These are phyloP conservation scores for Bembecia ichneumoniformis DNA, from an alignment of 2,888 invertebrate genomes.

Conservation along the genomic window DNA sequence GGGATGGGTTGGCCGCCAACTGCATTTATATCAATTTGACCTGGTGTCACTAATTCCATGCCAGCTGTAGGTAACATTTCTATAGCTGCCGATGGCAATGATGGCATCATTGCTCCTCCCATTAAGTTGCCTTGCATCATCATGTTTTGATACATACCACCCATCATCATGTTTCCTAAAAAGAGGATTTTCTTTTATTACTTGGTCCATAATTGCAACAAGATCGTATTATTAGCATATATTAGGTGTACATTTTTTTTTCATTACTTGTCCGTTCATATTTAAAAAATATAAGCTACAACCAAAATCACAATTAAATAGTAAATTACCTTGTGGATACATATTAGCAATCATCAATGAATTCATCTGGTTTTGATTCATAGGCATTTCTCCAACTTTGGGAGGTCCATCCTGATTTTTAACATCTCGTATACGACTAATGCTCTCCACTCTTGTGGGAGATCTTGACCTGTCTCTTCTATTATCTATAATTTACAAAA, in stretches of 20 bases:
- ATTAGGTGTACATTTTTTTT: too few relatives aligned
- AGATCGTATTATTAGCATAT: too few relatives aligned
- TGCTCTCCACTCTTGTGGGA: constrained; percentile 33
- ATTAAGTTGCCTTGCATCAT: constrained; percentile 40
- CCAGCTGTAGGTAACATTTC: constrained; percentile 37
- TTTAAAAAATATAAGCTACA: not conserved
- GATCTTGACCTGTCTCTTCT: constrained; percentile 50
- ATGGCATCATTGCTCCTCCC: constrained; percentile 24
- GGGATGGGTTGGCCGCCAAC: constrained; percentile 30
- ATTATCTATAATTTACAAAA: constrained; percentile 3
- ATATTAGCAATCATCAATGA: constrained; percentile 57
- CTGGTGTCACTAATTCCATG: constrained; percentile 44
- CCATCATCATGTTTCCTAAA: constrained; percentile 54
- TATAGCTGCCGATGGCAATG: constrained; percentile 28
- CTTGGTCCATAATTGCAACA: not conserved
- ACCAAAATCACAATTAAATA: not conserved
- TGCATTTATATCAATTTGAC: constrained; percentile 23
- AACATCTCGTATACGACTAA: constrained; percentile 38
- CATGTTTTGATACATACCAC: constrained; percentile 40
- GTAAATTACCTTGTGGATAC: constrained; percentile 45
- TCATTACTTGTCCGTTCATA: not conserved
- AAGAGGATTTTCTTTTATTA: not conserved
- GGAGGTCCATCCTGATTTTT: constrained; percentile 23
- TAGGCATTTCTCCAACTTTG: constrained; percentile 16
- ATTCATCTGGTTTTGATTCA: constrained; percentile 24